Evolutionary conservation across 2,888 invertebrate species (phyloP), one percentile per base, ranked within the genome.

Genomic region (Julus scandinavius): DNA sequence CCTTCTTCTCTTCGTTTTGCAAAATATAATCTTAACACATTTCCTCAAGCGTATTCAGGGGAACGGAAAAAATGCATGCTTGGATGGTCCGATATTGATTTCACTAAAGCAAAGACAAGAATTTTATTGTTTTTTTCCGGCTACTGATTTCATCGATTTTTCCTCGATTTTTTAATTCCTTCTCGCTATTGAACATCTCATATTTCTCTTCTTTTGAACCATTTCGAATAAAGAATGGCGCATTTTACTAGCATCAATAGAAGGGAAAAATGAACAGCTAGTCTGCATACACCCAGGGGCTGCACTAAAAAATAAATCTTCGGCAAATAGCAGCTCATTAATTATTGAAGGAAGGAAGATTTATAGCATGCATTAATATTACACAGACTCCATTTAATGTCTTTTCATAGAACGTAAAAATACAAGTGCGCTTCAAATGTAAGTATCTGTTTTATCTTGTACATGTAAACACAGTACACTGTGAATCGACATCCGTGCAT

Each of bases 121-220:
- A 58, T 58, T 58, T 58, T 58, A 58, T 58, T 58, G 58, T 58
- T 58, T 58, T 29, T 29, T 58, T 58, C 58, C 58, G 58, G 58
- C 58, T n/a, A 58, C 58, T 58, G 58, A 58, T 58, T 58, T 58
- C 58, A 58, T 58, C 58, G 58, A 58, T 58, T 58, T 58, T 58
- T 13, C 58, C 58, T 58, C 9, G 9, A 50, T 50, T n/a, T 58
- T 58, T 58, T 58, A 58, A 58, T 58, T 58, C 58, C 58, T 58
- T 58, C 58, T 58, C 58, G 58, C 58, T n/a, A 58, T 58, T 13
- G 58, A 58, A 58, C 58, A 58, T 58, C 17, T 58, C 58, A n/a
- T n/a, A 58, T 58, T 58, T 58, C 58, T 58, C n/a, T n/a, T 58
- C 58, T 58, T n/a, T 58, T 58, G 58, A 58, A 58, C 58, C 29